A percentile compares a stretch with the other conserved stretches of the same genome.
Evolutionary conservation across 2,113 vertebrate species (phyloP).

Genomic region (Epinephelus lanceolatus): DNA sequence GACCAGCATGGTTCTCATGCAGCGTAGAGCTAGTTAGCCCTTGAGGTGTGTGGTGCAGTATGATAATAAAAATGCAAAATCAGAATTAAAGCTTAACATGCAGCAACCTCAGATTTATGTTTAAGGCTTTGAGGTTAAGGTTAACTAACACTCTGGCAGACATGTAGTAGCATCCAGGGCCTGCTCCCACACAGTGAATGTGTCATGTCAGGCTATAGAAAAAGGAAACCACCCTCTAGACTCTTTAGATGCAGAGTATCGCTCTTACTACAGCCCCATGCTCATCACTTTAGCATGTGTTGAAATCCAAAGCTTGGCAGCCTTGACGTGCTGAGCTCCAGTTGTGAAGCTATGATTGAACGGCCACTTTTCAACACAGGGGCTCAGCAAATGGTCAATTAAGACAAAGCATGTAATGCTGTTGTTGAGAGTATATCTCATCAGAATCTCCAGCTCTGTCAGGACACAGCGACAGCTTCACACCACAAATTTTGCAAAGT

Average conservation of each 20-base stretch:
- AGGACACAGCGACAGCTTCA: neutral
- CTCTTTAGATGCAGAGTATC: neutral
- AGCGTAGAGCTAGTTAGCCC: neutral
- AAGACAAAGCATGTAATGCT: neutral
- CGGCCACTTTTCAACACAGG: neutral
- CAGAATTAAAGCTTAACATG: neutral
- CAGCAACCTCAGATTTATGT: neutral
- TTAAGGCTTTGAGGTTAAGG: neutral
- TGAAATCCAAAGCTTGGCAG: neutral
- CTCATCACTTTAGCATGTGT: neutral
- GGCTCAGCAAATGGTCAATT: neutral
- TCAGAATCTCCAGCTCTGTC: slow-evolving; percentile 20
- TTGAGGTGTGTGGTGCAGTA: neutral
- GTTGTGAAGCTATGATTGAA: neutral
- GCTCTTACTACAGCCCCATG: neutral
- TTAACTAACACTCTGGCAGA: neutral
- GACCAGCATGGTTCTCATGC: neutral
- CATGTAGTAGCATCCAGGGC: neutral
- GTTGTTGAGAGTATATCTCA: neutral
- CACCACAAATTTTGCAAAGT: slow-evolving; percentile 23
- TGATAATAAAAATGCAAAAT: neutral
- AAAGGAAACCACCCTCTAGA: neutral
- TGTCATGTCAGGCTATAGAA: neutral
- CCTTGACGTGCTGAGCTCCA: neutral
- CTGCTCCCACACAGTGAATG: neutral